A percentile compares a stretch with the other conserved stretches of the same genome.
phyloP scores from a whole-genome alignment of 92 coral and sea anemone species.

The Siderastrea siderea region DNA sequence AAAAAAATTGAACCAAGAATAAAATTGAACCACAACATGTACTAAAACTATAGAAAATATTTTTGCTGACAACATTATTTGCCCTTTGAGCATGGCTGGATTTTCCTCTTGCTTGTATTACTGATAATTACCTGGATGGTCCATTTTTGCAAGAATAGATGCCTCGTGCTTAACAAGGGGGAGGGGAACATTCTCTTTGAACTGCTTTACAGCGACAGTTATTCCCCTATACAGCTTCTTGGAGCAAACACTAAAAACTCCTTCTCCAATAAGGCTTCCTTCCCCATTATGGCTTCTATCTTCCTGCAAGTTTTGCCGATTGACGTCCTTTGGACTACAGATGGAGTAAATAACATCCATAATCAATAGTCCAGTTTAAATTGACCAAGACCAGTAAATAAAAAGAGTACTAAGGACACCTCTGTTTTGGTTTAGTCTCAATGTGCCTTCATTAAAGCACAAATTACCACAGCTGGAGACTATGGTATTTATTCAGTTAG shows the following conservation, averaged over 20 bases:
- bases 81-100: conserved; percentile 5
- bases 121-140: conserved; percentile 50
- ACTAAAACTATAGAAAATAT: background rate
- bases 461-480: background rate
- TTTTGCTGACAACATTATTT: background rate
- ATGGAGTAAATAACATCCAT: background rate
- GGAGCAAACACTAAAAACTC: conserved; percentile 40
- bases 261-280: conserved; percentile 20
- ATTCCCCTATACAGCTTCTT: conserved; percentile 36
- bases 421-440: background rate
- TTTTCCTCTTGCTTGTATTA: conserved; percentile 7
- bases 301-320: conserved; percentile 8
- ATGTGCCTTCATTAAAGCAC: conserved; percentile 7
- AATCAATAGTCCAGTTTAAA: background rate
- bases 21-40: background rate
- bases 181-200: conserved; percentile 3
- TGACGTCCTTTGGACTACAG: conserved; percentile 25
- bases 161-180: conserved; percentile 44
- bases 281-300: conserved; percentile 6
- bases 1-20: conserved; percentile 11
- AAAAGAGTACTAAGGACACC: background rate
- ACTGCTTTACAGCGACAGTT: conserved; percentile 31
- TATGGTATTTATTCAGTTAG: conserved; percentile 9
- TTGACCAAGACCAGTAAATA: conserved; percentile 13
- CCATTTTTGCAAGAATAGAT: conserved; percentile 16